A percentile compares a stretch with the other conserved stretches of the same genome.
phyloP scores from a whole-genome alignment of 2,113 vertebrate genomes.

The Bos taurus region ARS-UCD2.0 NC_037334.1:36411001-36411500 shows the following conservation, averaged over 20 bases:
- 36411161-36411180: too few relatives aligned
- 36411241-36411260: too few relatives aligned
- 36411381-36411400: neutral
- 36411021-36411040: accelerated
- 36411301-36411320: too few relatives aligned
- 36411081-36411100: neutral
- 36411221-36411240: too few relatives aligned
- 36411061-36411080: neutral
- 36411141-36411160: too few relatives aligned
- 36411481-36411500: neutral
- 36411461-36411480: neutral
- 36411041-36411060: neutral
- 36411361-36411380: neutral
- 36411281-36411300: too few relatives aligned
- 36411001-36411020: neutral
- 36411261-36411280: too few relatives aligned
- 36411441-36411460: neutral
- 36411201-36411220: too few relatives aligned
- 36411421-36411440: neutral
- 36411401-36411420: neutral
- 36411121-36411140: neutral
- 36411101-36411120: neutral
- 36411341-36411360: neutral
- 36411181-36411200: too few relatives aligned
- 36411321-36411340: too few relatives aligned